Evolutionary conservation across 1,140 invertebrate species (phyloP), one percentile per base, ranked within the genome.

Genomic region (Neodiprion pinetum): DNA sequence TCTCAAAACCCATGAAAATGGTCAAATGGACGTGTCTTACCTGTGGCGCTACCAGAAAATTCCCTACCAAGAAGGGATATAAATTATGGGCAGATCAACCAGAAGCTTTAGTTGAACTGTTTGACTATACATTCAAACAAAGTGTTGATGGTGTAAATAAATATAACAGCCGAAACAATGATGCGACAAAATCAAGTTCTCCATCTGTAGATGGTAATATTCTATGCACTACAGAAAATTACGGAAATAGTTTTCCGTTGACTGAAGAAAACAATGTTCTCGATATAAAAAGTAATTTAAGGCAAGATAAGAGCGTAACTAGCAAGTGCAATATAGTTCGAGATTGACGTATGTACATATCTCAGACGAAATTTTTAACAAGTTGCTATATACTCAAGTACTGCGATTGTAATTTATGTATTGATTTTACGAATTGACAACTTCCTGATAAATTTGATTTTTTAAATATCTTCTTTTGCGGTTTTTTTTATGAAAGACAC

Each of bases 81-180:
- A 86, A 83, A 75, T 76, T 88, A 17, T 88, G 87, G 87, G 80
- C 74, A 0, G 81, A 88, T 17, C 77, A 84, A 53, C 77, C 80
- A 0, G 77, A 85, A 74, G 79, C 87, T 70, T 9, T 83, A n/a
- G 47, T 84, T 9, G 78, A 85, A 73, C 77, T 71, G 48, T 82
- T 84, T 67, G 80, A 87, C 80, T 88, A 87, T 76, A 74, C 70
- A 47, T 40, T 76, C 14, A 81, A 82, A 75, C 12, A 61, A 73
- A 74, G 28, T 40, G 28, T 40, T 40, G 28, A 40, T 40, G 5
- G 5, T 40, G 28, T 40, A 40, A 40, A 1, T 40, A 5, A 1
- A 40, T 40, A 5, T 40, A 40, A 40, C 28, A 40, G 28, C 2
- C 28, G 28, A 40, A 40, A 40, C 28, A 40, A 40, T 9, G 53